These are phyloP conservation scores for Spondyliosoma cantharus DNA, from an alignment of 2,797 vertebrate species.

Conservation along the genomic window DNA sequence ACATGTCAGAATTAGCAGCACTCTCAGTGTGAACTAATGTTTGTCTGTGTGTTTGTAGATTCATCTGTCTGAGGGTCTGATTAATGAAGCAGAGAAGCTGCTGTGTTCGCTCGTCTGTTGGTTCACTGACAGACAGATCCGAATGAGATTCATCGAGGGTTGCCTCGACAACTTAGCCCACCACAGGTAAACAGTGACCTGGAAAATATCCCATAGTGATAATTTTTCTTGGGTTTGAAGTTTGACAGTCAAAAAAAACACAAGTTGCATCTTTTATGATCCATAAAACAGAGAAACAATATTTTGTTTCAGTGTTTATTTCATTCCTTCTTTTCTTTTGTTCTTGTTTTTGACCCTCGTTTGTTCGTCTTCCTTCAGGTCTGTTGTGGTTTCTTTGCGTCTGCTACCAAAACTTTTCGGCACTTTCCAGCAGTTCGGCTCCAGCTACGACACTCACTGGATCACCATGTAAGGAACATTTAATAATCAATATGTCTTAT, in stretches of 20 bases:
- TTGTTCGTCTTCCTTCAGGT: conserved; percentile 80
- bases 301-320: background rate
- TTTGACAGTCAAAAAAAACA: background rate
- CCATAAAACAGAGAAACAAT: background rate
- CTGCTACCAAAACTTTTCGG: conserved; percentile 98
- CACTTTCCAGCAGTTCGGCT: conserved; percentile 98
- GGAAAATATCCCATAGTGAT: background rate
- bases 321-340: background rate
- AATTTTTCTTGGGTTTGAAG: background rate
- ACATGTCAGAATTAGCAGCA: background rate
- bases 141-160: conserved; percentile 99
- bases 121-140: conserved; percentile 99
- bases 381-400: conserved; percentile 97
- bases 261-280: background rate
- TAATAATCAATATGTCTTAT: background rate
- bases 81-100: conserved; percentile 98
- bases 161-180: conserved; percentile 98
- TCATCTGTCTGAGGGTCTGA: conserved; percentile 97
- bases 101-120: conserved; percentile 98
- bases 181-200: conserved; percentile 88
- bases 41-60: conserved; percentile 81
- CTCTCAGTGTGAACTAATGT: background rate
- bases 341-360: background rate
- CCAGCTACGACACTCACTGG: conserved; percentile 99
- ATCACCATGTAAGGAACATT: conserved; percentile 95